Percentiles rank a stretch among this genome's conserved stretches.
phyloP scores from a whole-genome alignment of 2,113 vertebrate species.

The Apodemus speciosus region DNA sequence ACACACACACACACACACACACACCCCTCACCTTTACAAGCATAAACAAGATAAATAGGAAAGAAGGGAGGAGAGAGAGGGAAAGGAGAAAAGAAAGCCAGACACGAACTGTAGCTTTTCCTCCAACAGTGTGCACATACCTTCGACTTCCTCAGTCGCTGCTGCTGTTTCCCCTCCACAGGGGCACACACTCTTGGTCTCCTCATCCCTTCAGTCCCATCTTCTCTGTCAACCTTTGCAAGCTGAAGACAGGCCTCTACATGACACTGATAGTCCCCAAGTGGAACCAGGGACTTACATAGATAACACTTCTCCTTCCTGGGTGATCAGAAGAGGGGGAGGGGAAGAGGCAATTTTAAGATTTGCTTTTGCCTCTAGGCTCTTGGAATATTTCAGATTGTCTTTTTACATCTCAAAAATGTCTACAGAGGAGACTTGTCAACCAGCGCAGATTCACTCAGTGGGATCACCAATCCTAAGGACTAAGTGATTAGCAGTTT shows the following conservation, averaged over 20 bases:
- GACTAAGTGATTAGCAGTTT: slow-evolving; percentile 81
- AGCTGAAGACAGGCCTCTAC: slow-evolving; percentile 90
- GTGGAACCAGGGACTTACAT: slow-evolving; percentile 87
- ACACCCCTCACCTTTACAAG: neutral
- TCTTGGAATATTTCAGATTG: slow-evolving; percentile 61
- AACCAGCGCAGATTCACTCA: slow-evolving; percentile 73
- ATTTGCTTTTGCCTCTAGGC: slow-evolving; percentile 70
- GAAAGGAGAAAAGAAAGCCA: neutral
- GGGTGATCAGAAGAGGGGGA: slow-evolving; percentile 75
- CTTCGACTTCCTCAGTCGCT: slow-evolving; percentile 79
- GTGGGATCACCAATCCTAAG: slow-evolving; percentile 77
- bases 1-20: too few relatives aligned
- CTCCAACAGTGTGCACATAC: slow-evolving; percentile 71
- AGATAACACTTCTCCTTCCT: slow-evolving; percentile 93
- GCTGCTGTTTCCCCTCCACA: slow-evolving; percentile 54
- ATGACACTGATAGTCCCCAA: slow-evolving; percentile 89
- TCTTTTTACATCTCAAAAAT: slow-evolving; percentile 75
- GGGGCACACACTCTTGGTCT: neutral
- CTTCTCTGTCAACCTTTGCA: slow-evolving; percentile 77
- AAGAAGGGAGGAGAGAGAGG: neutral
- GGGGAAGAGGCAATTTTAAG: slow-evolving; percentile 78
- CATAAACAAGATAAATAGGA: slow-evolving; percentile 11
- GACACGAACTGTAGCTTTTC: neutral
- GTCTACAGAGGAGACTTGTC: slow-evolving; percentile 56
- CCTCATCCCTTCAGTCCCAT: slow-evolving; percentile 26